Conservation (phyloP, 1,140 invertebrate genomes). For the Drosophila fuyamai region DNA sequence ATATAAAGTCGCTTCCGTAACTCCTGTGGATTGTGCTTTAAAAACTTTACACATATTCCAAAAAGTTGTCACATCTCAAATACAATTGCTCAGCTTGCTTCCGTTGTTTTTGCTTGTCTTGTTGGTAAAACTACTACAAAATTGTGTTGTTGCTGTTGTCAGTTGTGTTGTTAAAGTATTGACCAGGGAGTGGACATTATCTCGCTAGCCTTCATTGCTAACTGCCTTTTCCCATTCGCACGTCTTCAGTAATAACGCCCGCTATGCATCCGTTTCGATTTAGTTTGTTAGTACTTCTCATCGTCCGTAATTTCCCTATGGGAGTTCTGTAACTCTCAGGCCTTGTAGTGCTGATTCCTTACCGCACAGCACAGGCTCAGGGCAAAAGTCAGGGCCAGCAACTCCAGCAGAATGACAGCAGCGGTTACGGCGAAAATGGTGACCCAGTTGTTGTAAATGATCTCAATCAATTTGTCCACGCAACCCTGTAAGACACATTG, state of each 20-base stretch:
- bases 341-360: constrained; percentile 89
- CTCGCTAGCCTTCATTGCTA: constrained; percentile 24
- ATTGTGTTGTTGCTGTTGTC: constrained; percentile 40
- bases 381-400: constrained; percentile 91
- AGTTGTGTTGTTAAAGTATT: constrained; percentile 43
- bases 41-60: constrained; percentile 47
- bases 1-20: constrained; percentile 51
- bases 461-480: constrained; percentile 88
- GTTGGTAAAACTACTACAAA: constrained; percentile 74
- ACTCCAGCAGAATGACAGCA: constrained; percentile 88
- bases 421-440: constrained; percentile 88
- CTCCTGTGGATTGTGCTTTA: constrained; percentile 26
- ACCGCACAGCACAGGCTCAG: constrained; percentile 92
- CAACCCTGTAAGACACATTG: constrained; percentile 88
- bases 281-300: constrained; percentile 84
- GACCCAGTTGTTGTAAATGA: constrained; percentile 87
- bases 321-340: constrained; percentile 86
- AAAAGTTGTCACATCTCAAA: constrained; percentile 47
- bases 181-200: constrained; percentile 30
- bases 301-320: constrained; percentile 84
- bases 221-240: constrained; percentile 47
- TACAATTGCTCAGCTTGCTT: constrained; percentile 59
- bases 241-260: constrained; percentile 57
- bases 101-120: constrained; percentile 24
- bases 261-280: constrained; percentile 67